A percentile compares a stretch with the other conserved stretches of the same genome.
Evolutionary conservation across 2,888 invertebrate genomes (phyloP).

Genomic region (Therioaphis trifolii): DNA sequence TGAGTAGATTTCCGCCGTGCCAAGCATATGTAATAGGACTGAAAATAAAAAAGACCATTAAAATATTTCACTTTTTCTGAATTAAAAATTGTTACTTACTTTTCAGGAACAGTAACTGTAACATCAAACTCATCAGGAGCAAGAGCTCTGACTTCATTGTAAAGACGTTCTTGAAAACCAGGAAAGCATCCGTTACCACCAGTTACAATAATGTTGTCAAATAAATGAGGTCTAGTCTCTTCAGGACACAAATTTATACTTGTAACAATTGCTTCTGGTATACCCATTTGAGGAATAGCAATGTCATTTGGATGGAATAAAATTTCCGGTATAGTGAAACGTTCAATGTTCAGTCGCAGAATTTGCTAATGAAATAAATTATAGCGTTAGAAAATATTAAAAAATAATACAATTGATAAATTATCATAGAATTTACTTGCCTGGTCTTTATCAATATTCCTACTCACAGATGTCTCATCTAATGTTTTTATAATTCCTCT

Average conservation of each 20-base stretch:
- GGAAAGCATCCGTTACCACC: constrained; percentile 86
- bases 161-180: constrained; percentile 84
- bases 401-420: constrained; percentile 8
- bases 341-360: constrained; percentile 88
- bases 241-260: constrained; percentile 80
- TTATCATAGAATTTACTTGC: neutral
- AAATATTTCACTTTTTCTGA: neutral
- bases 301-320: constrained; percentile 95
- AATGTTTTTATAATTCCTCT: constrained; percentile 78
- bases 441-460: constrained; percentile 64
- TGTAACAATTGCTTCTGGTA: constrained; percentile 87
- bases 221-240: constrained; percentile 80
- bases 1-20: constrained; percentile 85
- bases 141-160: constrained; percentile 81
- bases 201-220: constrained; percentile 84
- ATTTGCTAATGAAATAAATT: constrained; percentile 74
- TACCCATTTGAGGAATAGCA: constrained; percentile 90
- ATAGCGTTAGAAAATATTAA: neutral
- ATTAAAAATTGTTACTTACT: constrained; percentile 71
- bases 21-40: constrained; percentile 88
- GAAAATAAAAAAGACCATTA: constrained; percentile 66
- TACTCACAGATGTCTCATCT: constrained; percentile 68
- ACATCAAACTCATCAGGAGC: constrained; percentile 84
- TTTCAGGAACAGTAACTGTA: constrained; percentile 76
- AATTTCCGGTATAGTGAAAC: constrained; percentile 94